Conservation (phyloP, 2,888 invertebrate species). For the Metacarcinus magister region DNA sequence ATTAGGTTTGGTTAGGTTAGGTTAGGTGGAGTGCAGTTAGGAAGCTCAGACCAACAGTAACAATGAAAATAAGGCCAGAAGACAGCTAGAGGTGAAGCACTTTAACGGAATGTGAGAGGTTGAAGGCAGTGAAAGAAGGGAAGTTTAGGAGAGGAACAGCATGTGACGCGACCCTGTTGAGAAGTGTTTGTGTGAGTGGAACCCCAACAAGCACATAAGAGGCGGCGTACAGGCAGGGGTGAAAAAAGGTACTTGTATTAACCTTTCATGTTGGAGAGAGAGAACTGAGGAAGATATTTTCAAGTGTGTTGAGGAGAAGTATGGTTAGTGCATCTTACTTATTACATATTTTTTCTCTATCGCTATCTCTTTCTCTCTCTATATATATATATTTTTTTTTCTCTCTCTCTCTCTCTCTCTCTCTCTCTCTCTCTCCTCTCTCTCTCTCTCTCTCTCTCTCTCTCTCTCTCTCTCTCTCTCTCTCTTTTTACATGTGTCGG, state of each 20-base stretch:
- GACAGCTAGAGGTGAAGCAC: no score
- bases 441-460: background rate
- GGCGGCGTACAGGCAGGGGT: background rate
- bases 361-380: background rate
- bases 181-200: background rate
- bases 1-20: no score
- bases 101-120: no score
- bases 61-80: no score
- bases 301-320: background rate
- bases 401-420: slow-evolving; percentile 27
- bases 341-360: background rate
- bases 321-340: background rate
- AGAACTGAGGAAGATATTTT: background rate
- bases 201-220: background rate
- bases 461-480: background rate
- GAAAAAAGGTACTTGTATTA: background rate
- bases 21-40: no score
- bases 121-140: no score
- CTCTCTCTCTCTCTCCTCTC: slow-evolving; percentile 50
- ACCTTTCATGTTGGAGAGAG: no score
- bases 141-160: no score
- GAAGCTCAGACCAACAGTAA: no score
- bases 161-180: no score
- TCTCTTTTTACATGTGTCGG: no score
- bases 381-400: no score